phyloP scores from a whole-genome alignment of 2,797 vertebrate genomes.

The Galaxias olidus region DNA sequence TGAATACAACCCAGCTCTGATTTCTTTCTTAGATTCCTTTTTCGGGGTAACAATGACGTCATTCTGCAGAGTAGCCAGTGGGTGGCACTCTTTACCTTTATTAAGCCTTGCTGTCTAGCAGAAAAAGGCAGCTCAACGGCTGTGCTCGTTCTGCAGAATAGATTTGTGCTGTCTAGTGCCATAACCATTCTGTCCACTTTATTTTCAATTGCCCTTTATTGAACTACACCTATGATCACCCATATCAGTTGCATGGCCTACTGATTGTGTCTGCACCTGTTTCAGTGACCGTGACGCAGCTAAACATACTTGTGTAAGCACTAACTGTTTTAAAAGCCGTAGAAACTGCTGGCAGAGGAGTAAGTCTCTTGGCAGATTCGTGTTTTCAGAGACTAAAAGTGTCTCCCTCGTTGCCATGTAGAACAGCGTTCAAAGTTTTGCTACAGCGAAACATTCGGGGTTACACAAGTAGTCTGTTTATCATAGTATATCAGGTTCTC shows the following conservation, averaged over 20 bases:
- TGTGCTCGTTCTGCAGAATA: too few relatives aligned
- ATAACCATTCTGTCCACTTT: too few relatives aligned
- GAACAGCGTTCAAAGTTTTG: slow-evolving; percentile 19
- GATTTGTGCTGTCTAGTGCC: too few relatives aligned
- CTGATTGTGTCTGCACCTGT: too few relatives aligned
- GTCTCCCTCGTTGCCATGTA: slow-evolving; percentile 52
- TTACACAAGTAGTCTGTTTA: slow-evolving; percentile 39
- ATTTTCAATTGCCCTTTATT: too few relatives aligned
- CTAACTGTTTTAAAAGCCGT: slow-evolving; percentile 70
- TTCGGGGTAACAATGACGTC: not conserved
- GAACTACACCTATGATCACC: too few relatives aligned
- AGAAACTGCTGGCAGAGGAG: slow-evolving; percentile 80
- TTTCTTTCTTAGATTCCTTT: too few relatives aligned
- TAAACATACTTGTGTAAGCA: slow-evolving; percentile 58
- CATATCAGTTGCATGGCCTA: too few relatives aligned
- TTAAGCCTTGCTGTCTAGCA: slow-evolving; percentile 25
- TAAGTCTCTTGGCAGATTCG: slow-evolving; percentile 73
- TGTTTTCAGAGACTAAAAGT: slow-evolving; percentile 42
- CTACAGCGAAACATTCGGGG: not conserved
- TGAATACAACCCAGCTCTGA: too few relatives aligned
- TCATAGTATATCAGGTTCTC: slow-evolving; percentile 32
- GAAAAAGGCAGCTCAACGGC: slow-evolving; percentile 40
- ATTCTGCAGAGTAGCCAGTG: slow-evolving; percentile 19
- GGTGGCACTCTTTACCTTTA: slow-evolving; percentile 23
- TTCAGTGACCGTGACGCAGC: slow-evolving; percentile 37